phyloP scores from a whole-genome alignment of 2,113 vertebrate genomes.

The Acrocephalus arundinaceus region DNA sequence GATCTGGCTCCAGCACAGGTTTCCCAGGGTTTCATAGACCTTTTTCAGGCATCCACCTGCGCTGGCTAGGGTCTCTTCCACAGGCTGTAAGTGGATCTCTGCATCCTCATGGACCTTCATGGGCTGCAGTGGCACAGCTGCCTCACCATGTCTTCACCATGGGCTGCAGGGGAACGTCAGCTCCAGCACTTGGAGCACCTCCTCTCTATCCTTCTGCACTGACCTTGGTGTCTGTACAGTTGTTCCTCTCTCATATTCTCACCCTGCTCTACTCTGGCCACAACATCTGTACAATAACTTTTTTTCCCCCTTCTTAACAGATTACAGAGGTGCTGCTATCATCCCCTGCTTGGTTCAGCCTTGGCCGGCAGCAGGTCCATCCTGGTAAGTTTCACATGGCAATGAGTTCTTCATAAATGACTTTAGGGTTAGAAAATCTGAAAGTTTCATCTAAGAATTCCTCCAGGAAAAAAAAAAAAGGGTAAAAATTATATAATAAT shows the following conservation, averaged over 20 bases:
- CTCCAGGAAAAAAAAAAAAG: not conserved
- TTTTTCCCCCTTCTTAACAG: not conserved
- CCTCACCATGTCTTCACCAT: not conserved
- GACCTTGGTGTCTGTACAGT: not conserved
- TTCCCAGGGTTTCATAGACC: not conserved
- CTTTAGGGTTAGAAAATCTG: not conserved
- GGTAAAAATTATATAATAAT: not conserved
- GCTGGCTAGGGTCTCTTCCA: not conserved
- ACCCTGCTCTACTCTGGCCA: not conserved
- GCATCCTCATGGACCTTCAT: not conserved
- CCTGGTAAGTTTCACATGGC: not conserved
- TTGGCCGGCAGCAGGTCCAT: rapidly evolving
- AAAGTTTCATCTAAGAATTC: not conserved
- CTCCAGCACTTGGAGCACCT: not conserved
- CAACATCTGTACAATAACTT: not conserved
- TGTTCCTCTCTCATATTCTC: not conserved
- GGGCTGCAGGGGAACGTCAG: not conserved
- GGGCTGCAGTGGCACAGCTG: not conserved
- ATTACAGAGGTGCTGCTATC: not conserved
- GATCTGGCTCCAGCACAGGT: not conserved
- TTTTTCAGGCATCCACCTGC: not conserved
- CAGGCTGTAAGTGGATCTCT: not conserved
- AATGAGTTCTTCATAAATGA: not conserved
- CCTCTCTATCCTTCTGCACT: not conserved
- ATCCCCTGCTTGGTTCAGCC: not conserved